Evolutionary conservation across 2,888 invertebrate species (phyloP), one percentile per base, ranked within the genome.

Genomic region (Acleris cristana): DNA sequence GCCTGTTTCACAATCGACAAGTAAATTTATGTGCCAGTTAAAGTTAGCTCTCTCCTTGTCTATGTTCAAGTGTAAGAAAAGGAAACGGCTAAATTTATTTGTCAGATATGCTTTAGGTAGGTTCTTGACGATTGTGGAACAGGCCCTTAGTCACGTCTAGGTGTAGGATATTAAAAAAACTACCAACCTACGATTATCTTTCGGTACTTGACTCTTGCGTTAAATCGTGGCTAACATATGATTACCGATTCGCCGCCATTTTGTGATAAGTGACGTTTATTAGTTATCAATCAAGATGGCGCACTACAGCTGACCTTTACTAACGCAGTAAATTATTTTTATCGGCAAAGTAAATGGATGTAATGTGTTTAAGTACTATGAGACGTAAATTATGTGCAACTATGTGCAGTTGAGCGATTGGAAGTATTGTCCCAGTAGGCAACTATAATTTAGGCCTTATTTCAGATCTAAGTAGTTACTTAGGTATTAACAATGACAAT

Each of bases 171-270:
- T 26, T 26, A 26, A 34, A 10, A 30, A 34, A 34, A 10, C 10
- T 10, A 34, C 10, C 34, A 10, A 34, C 2, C 10, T 34, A 34
- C 34, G 2, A 10, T 34, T 4, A 34, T 34, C 34, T 34, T 34
- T 34, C 2, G 10, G 34, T 85, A 89, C 88, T 88, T 86, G 87
- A 88, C 87, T 88, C 86, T 88, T 83, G 86, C 87, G 85, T 89
- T 87, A 88, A 89, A 88, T 86, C 85, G 86, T 86, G 86, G 89
- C 90, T 87, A 90, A 88, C 86, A 87, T 86, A 87, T 87, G 88
- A 90, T 89, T 89, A 90, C 85, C 82, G 82, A 82, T 88, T 87
- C 82, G 81, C 77, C 79, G 78, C 86, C 85, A 84, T 83, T 79
- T 78, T 74, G 87, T 85, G 86, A 88, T 90, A 89, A 91, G 90